A percentile compares a stretch with the other conserved stretches of the same genome.
These are phyloP conservation scores for Daubentonia madagascariensis DNA, from an alignment of 2,113 vertebrate genomes.

Conservation along the genomic window DNA sequence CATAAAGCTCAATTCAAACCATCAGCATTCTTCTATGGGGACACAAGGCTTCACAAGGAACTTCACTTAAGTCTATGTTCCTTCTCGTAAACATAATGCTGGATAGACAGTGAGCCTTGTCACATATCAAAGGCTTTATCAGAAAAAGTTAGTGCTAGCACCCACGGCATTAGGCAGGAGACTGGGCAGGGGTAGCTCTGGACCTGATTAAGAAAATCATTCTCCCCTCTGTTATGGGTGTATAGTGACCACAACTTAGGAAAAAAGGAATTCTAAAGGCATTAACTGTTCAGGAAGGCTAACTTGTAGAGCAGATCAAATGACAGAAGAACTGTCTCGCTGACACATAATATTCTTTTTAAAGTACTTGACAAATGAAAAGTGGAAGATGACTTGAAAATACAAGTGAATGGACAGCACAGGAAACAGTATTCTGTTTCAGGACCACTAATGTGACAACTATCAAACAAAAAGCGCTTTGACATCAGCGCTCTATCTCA, in stretches of 20 bases:
- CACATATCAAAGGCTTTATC: not conserved
- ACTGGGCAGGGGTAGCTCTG: not conserved
- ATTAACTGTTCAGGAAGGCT: conserved; percentile 46
- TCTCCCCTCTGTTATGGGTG: not conserved
- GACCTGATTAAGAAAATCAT: not conserved
- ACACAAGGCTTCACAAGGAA: conserved; percentile 30
- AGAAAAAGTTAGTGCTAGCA: conserved; percentile 61
- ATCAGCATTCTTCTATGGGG: not conserved
- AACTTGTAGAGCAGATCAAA: conserved; percentile 38
- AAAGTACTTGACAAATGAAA: conserved; percentile 21
- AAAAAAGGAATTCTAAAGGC: not conserved
- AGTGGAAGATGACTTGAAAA: conserved; percentile 56
- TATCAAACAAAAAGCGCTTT: conserved; percentile 3
- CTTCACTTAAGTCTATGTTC: conserved; percentile 29
- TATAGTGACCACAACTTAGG: not conserved
- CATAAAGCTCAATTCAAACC: conserved; percentile 32
- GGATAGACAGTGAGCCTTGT: not conserved
- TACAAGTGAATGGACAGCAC: conserved; percentile 40
- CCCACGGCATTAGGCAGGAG: conserved; percentile 26
- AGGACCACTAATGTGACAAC: not conserved
- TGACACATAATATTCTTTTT: conserved; percentile 45
- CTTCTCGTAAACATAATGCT: conserved; percentile 17
- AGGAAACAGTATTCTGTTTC: conserved; percentile 1
- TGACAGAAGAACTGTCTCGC: not conserved
- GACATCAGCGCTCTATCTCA: not conserved